Base-by-base conservation (phyloP, 2,113 vertebrate species). In the Hassar affinis region DNA sequence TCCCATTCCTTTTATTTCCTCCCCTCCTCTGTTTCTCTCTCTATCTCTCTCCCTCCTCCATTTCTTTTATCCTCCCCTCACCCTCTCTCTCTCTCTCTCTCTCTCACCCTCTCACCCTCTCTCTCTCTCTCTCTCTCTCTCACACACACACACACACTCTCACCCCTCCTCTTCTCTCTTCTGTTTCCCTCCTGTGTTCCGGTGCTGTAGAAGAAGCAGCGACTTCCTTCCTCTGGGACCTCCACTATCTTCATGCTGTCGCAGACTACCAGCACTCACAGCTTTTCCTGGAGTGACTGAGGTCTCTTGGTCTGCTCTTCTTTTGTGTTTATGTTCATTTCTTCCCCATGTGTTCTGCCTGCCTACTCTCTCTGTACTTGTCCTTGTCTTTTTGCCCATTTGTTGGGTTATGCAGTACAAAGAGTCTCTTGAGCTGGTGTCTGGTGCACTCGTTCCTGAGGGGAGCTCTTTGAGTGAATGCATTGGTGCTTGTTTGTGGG, bases 241-340 rank as follows among this genome's bases (percentile, higher is more conserved):
- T 99, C 98, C 88, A 97, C 98, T 94, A 96, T 99, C 97, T 99
- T 99, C 96, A 98, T 99, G 97, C 95, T 99, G 95, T 98, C 97
- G 92, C 98, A 99, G 97, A 99, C 97, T 84, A 92, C 97, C 95
- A 99, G 97, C 95, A 96, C 96, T 96, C 97, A 98, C 96, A 97
- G 96, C 95, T 99, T 99, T 96, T 97, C 97, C 92, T 99, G 97
- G 98, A 99, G 94, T 96, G 97, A 99, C 96, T 98, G 97, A 99
- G 97, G 98, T 99, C 97, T 94, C 95, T 94, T 93, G 95, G 90
- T 86, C 93, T 91, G 33, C 87, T 85, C 90, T 89, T 88, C 91
- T 91, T 90, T 88, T n/a, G 22, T 78, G 78, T 54, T 52, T 51
- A 11, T 78, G 77, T 62, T 49, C n/a, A 47, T 62, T 72, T 80